Evolutionary conservation across 2,797 vertebrate genomes (phyloP).

Genomic region (Somateria mollissima): DNA sequence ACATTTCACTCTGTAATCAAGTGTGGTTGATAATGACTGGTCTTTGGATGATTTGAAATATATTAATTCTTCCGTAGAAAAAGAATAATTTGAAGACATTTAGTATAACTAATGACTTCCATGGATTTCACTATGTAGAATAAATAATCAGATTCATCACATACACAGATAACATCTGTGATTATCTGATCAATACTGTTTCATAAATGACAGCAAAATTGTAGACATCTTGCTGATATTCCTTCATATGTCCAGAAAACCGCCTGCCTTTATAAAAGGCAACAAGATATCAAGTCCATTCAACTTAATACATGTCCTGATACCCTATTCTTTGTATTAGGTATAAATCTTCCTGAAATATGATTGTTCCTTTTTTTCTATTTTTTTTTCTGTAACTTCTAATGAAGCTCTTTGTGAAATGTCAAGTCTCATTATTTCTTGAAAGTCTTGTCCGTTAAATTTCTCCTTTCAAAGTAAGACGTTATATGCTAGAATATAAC

Average conservation of each 20-base stretch:
- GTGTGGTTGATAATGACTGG: not conserved
- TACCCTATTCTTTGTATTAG: not conserved
- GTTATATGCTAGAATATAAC: not conserved
- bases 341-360: not conserved
- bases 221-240: not conserved
- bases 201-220: not conserved
- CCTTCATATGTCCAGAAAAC: not conserved
- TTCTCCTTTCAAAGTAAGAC: not conserved
- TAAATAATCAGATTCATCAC: not conserved
- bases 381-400: not conserved
- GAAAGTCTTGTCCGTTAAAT: not conserved
- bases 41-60: not conserved
- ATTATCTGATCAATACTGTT: not conserved
- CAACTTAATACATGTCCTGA: not conserved
- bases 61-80: not conserved
- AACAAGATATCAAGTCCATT: not conserved
- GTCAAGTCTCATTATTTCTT: slow-evolving; percentile 9
- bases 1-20: not conserved
- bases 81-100: slow-evolving; percentile 16
- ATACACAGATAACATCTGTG: not conserved
- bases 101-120: not conserved
- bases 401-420: slow-evolving; percentile 9
- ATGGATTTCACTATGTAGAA: not conserved
- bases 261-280: not conserved
- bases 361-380: not conserved